A percentile compares a stretch with the other conserved stretches of the same genome.
These are phyloP conservation scores for Trochalopteron elliotii DNA, from an alignment of 2,113 vertebrate genomes.

Conservation along the genomic window DNA sequence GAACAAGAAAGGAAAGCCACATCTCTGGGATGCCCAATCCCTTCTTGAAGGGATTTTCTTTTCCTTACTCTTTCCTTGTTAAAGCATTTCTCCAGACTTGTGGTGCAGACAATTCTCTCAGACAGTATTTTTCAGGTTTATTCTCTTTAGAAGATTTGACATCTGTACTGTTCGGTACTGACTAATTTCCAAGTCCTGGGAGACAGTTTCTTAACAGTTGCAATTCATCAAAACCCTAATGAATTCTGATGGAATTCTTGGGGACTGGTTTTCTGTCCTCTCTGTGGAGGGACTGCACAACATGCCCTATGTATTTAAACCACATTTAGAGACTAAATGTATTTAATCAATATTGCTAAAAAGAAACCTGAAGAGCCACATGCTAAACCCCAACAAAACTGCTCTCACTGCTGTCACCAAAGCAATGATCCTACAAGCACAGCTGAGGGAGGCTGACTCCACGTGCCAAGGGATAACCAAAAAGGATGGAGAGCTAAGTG, in stretches of 20 bases:
- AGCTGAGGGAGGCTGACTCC: background rate
- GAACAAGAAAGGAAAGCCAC: background rate
- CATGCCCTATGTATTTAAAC: background rate
- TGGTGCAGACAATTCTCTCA: background rate
- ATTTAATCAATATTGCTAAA: constrained; percentile 13
- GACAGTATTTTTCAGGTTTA: background rate
- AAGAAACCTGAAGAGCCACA: background rate
- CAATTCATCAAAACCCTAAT: constrained; percentile 57
- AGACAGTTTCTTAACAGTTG: constrained; percentile 49
- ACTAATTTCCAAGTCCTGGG: constrained; percentile 44
- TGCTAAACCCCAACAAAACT: background rate
- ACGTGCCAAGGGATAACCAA: background rate
- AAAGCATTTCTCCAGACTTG: background rate
- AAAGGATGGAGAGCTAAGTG: background rate
- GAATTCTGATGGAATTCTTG: constrained; percentile 52
- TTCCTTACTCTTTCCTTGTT: background rate
- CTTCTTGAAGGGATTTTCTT: background rate
- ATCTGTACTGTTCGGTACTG: background rate
- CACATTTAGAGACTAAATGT: background rate
- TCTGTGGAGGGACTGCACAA: background rate
- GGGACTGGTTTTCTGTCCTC: background rate
- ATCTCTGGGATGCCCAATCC: background rate
- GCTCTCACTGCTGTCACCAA: background rate
- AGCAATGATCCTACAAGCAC: background rate
- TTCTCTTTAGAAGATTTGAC: constrained; percentile 10